Evolutionary conservation across 1,140 invertebrate species (phyloP).

Genomic region (Scaptomyza montana): DNA sequence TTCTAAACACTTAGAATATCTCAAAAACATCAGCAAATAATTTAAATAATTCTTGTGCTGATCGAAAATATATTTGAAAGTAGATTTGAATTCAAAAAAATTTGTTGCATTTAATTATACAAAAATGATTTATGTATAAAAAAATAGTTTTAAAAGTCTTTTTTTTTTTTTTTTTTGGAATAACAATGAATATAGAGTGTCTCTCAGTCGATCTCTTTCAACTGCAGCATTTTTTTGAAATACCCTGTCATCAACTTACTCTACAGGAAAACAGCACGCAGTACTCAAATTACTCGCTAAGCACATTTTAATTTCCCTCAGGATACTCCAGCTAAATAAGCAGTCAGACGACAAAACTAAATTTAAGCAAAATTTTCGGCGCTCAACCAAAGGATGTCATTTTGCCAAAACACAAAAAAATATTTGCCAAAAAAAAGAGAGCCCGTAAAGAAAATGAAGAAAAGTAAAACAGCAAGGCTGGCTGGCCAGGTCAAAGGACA

Average conservation of each 20-base stretch:
- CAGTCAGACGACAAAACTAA: constrained; percentile 63
- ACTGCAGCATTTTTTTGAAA: no score
- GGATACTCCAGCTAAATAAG: constrained; percentile 58
- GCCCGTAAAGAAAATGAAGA: constrained; percentile 10
- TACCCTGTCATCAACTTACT: background rate
- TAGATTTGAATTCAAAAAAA: no score
- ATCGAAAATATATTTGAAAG: no score
- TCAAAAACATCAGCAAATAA: no score
- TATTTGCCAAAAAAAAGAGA: constrained; percentile 51
- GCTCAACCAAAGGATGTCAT: constrained; percentile 67
- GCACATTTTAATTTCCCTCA: constrained; percentile 77
- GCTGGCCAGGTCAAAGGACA: constrained; percentile 57
- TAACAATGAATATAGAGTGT: no score
- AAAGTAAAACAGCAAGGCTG: constrained; percentile 11
- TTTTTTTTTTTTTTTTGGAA: no score
- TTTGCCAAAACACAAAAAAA: constrained; percentile 70
- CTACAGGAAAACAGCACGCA: constrained; percentile 7
- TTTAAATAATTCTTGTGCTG: no score
- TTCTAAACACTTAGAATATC: no score
- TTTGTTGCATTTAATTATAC: no score
- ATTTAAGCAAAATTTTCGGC: constrained; percentile 56
- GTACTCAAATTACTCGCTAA: constrained; percentile 56
- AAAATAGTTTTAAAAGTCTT: no score
- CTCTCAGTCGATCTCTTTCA: background rate
- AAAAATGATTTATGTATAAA: no score